Percentiles rank a stretch among this genome's conserved stretches.
These are phyloP conservation scores for Notechis scutatus DNA, from an alignment of 2,113 vertebrate genomes.

Conservation along the genomic window DNA sequence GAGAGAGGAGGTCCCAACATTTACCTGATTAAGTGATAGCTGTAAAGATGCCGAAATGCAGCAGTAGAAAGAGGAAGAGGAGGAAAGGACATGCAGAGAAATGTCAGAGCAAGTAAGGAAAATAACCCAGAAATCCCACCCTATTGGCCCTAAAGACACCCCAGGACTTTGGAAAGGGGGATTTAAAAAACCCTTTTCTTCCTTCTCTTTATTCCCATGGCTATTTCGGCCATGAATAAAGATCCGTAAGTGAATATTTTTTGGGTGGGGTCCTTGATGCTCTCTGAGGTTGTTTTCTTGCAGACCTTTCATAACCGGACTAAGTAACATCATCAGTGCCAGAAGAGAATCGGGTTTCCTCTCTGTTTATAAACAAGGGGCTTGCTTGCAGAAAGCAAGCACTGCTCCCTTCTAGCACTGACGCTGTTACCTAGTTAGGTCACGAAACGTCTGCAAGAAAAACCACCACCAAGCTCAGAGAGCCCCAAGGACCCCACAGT, in stretches of 20 bases:
- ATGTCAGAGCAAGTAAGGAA: slow-evolving; percentile 79
- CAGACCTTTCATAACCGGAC: neutral
- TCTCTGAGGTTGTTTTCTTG: neutral
- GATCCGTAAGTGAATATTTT: neutral
- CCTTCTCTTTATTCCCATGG: neutral
- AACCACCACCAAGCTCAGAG: too few species aligned
- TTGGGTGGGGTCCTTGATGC: neutral
- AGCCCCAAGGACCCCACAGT: too few species aligned
- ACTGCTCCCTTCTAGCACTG: too few species aligned
- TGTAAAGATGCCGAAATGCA: slow-evolving; percentile 90
- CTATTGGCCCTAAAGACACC: neutral
- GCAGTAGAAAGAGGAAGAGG: slow-evolving; percentile 66
- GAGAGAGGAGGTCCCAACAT: slow-evolving; percentile 71
- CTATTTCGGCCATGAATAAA: neutral
- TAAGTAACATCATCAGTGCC: neutral
- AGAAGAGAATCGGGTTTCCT: too few species aligned
- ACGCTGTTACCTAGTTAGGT: too few species aligned
- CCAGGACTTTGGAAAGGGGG: neutral
- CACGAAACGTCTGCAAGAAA: too few species aligned
- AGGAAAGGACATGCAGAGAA: slow-evolving; percentile 84
- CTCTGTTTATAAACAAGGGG: too few species aligned
- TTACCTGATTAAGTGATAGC: slow-evolving; percentile 99
- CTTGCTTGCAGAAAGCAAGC: too few species aligned
- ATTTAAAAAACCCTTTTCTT: neutral
- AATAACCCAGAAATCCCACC: slow-evolving; percentile 56